Evolutionary conservation across 2,113 vertebrate genomes (phyloP), one percentile per base, ranked within the genome.

Genomic region (Phylloscopus trochiloides): DNA sequence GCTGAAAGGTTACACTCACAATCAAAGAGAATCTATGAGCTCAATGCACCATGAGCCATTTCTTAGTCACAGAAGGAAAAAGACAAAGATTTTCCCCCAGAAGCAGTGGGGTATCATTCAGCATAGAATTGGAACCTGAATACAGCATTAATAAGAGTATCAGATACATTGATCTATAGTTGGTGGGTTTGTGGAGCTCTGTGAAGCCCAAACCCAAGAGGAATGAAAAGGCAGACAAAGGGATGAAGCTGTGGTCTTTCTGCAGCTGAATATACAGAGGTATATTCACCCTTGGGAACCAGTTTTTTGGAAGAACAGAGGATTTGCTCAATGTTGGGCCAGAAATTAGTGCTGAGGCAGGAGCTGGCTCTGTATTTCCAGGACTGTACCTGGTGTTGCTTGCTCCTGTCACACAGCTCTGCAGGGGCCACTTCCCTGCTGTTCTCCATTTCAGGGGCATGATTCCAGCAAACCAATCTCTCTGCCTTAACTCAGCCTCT

Each of bases 171-270:
- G 83, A 78, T 74, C 92, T 88, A 65, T 48, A 61, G 72, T 7
- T 83, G 67, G 52, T 68, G 70, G 59, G 42, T 70, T 88, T 88
- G 75, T 75, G 72, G 72, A 86, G 34, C 43, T 79, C 62, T 86
- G 62, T 83, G 72, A 93, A 95, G 55, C 59, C 79, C 78, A 82
- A 86, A 74, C 36, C 38, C 66, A 86, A 82, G 61, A 74, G 70
- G 67, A 88, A 85, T 59, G 73, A 90, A 94, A 90, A 90, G 55
- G 55, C 58, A 91, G 85, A 63, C 63, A 90, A 92, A 92, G 74
- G 25, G 61, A 74, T 57, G 82, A 92, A 92, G 74, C 51, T 58
- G 47, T 62, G 82, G 78, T 47, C 70, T 57, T 90, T 87, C 73
- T 92, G 75, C 71, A 78, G 74, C 42, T 73, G 66, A 74, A 61